Evolutionary conservation across 2,113 vertebrate genomes (phyloP).

Genomic region (Takifugu flavidus): DNA sequence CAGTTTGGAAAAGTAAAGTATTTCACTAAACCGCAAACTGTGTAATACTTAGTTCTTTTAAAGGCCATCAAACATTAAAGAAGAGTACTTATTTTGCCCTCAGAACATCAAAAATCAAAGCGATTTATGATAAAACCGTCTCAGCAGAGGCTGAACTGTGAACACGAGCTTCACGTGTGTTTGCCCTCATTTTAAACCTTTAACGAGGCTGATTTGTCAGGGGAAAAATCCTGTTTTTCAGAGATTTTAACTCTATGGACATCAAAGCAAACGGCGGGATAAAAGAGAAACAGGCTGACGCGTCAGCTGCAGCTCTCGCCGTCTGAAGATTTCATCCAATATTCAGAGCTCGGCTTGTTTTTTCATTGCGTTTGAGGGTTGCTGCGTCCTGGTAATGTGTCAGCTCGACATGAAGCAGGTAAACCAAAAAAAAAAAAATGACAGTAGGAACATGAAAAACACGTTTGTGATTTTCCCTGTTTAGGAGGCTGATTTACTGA

Average conservation of each 20-base stretch:
- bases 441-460: too few relatives aligned
- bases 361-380: constrained; percentile 31
- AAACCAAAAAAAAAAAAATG: too few relatives aligned
- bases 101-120: constrained; percentile 21
- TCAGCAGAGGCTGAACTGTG: constrained; percentile 7
- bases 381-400: constrained; percentile 27
- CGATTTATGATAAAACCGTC: not conserved
- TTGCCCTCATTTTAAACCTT: constrained; percentile 26
- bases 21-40: not conserved
- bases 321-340: constrained; percentile 47
- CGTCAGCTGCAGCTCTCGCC: constrained; percentile 20
- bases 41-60: not conserved
- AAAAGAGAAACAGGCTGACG: constrained; percentile 45
- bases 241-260: constrained; percentile 3
- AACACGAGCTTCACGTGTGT: not conserved
- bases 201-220: constrained; percentile 38
- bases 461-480: too few relatives aligned
- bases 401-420: constrained; percentile 34
- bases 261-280: constrained; percentile 35
- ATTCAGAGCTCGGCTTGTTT: constrained; percentile 51
- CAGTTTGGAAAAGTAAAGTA: too few relatives aligned
- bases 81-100: not conserved
- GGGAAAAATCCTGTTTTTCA: constrained; percentile 9
- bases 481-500: too few relatives aligned
- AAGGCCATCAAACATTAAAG: not conserved